These are phyloP conservation scores for Nasonovia ribisnigri DNA, from an alignment of 2,888 invertebrate species.

Conservation along the genomic window DNA sequence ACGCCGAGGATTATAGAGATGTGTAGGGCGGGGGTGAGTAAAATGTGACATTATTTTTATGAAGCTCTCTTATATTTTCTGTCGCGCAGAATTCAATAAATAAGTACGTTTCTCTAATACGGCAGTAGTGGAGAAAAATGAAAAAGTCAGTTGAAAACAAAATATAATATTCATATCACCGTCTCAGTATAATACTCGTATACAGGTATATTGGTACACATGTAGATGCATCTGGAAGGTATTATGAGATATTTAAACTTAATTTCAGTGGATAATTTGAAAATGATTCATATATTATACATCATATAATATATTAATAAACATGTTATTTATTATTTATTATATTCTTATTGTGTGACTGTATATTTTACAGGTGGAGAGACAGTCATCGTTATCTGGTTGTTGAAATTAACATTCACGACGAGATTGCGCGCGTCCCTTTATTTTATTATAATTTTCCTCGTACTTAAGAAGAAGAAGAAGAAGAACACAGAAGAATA, in stretches of 20 bases:
- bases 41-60: slow-evolving; percentile 37
- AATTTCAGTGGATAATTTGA: background rate
- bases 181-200: background rate
- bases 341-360: background rate
- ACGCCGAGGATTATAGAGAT: background rate
- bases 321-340: background rate
- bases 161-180: slow-evolving; percentile 14
- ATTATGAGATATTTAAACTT: background rate
- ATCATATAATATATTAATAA: background rate
- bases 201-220: background rate
- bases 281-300: background rate
- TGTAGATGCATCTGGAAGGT: background rate
- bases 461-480: background rate
- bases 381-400: background rate
- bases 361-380: background rate
- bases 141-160: slow-evolving; percentile 21
- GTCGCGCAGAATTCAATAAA: slow-evolving; percentile 43
- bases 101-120: slow-evolving; percentile 1
- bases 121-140: background rate
- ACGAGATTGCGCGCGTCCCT: background rate
- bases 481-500: background rate
- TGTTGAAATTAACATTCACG: background rate
- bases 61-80: slow-evolving; percentile 28
- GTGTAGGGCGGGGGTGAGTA: background rate
- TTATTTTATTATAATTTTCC: background rate